A percentile compares a stretch with the other conserved stretches of the same genome.
phyloP scores from a whole-genome alignment of 2,888 invertebrate species.

The Drosophila ezoana region DNA sequence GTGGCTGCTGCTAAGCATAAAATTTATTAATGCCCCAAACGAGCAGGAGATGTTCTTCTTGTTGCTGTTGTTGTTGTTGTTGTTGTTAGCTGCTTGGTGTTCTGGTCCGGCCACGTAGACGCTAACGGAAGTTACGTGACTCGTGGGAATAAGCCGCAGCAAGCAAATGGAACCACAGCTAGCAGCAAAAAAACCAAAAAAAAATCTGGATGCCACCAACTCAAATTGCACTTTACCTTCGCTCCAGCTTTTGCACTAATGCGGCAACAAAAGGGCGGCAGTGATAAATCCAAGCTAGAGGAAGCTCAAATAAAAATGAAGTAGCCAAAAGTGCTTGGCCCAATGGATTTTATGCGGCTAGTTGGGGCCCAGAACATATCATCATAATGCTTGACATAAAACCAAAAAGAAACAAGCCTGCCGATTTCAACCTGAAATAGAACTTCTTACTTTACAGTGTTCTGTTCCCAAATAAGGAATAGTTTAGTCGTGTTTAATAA shows the following conservation, averaged over 20 bases:
- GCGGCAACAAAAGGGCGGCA: constrained; percentile 55
- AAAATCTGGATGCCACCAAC: constrained; percentile 24
- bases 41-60: constrained; percentile 34
- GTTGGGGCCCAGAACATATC: constrained; percentile 12
- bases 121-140: constrained; percentile 77
- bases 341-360: constrained; percentile 47
- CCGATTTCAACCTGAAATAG: too few relatives aligned
- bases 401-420: background rate
- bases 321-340: constrained; percentile 44
- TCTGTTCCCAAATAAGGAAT: too few relatives aligned
- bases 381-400: constrained; percentile 42
- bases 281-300: constrained; percentile 59
- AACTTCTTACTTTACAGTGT: too few relatives aligned
- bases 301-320: constrained; percentile 63
- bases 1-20: constrained; percentile 71
- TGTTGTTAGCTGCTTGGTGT: constrained; percentile 15
- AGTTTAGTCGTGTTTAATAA: too few relatives aligned
- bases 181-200: background rate
- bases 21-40: constrained; percentile 72
- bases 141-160: constrained; percentile 69
- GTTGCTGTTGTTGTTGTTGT: background rate
- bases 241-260: constrained; percentile 41
- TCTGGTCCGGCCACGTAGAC: constrained; percentile 50
- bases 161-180: constrained; percentile 17
- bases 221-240: constrained; percentile 63